A percentile compares a stretch with the other conserved stretches of the same genome.
Evolutionary conservation across 2,797 vertebrate genomes (phyloP).

Genomic region (Darevskia mixta): DNA sequence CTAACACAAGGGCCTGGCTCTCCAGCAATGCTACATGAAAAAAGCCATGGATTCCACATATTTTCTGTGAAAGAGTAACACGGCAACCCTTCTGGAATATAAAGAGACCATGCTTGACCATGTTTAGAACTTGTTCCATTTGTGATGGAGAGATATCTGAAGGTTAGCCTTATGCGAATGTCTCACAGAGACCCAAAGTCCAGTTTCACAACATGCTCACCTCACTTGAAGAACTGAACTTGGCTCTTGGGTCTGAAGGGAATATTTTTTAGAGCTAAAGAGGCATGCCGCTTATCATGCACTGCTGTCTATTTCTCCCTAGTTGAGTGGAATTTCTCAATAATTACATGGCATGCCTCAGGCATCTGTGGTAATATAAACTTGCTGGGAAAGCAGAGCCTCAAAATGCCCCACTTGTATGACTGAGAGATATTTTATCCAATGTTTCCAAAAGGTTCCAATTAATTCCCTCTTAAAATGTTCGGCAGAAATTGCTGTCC

Average conservation of each 20-base stretch:
- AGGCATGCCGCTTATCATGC: background rate
- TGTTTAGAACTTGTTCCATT: background rate
- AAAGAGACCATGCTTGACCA: background rate
- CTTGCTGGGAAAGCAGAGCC: conserved; percentile 16
- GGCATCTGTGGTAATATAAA: conserved; percentile 14
- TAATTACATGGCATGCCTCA: conserved; percentile 18
- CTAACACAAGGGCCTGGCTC: background rate
- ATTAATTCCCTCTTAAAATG: conserved; percentile 45
- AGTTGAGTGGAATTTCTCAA: background rate
- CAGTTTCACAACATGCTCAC: background rate
- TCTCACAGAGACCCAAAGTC: background rate
- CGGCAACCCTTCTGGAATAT: no score
- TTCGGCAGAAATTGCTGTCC: conserved; percentile 2
- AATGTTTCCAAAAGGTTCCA: conserved; percentile 29
- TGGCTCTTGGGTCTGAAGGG: background rate
- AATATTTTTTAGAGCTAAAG: background rate
- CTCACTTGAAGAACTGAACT: background rate
- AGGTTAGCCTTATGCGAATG: background rate
- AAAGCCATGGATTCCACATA: background rate
- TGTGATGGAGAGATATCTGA: background rate
- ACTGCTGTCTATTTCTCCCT: background rate
- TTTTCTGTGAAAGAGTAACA: background rate
- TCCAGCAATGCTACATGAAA: background rate
- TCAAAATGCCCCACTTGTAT: conserved; percentile 5
- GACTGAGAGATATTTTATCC: conserved; percentile 22